Evolutionary conservation across 2,888 invertebrate genomes (phyloP).

Genomic region (Galerucella calmariensis): DNA sequence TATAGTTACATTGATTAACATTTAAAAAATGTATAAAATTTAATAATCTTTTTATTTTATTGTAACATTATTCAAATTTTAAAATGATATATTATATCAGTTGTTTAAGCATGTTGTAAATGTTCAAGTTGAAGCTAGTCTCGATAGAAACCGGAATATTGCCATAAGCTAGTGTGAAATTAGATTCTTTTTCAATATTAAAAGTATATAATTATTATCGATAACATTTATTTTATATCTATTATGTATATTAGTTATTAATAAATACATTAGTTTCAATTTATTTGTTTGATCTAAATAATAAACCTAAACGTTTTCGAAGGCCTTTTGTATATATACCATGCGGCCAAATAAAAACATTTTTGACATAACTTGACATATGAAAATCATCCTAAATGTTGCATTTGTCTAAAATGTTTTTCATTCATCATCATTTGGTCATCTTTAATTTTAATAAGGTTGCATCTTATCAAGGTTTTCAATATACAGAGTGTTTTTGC

Average conservation of each 20-base stretch:
- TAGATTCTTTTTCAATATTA: neutral
- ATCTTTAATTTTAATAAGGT: too few relatives aligned
- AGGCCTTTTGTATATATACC: neutral
- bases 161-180: neutral
- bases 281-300: neutral
- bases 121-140: neutral
- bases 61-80: neutral
- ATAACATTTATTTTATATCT: neutral
- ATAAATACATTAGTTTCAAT: neutral
- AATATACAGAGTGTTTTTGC: too few relatives aligned
- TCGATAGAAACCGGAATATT: neutral
- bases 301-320: neutral
- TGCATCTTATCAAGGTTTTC: too few relatives aligned
- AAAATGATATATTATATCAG: neutral
- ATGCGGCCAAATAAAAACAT: too few relatives aligned
- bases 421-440: too few relatives aligned
- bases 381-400: too few relatives aligned
- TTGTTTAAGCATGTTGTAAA: neutral
- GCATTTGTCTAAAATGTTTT: too few relatives aligned
- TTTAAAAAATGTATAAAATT: neutral
- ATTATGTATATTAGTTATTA: conserved; percentile 1
- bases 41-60: neutral
- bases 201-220: neutral
- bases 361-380: too few relatives aligned
- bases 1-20: too few relatives aligned